Percentiles rank a stretch among this genome's conserved stretches.
Conservation (phyloP, 2,888 invertebrate genomes). For the Tetragonula carbonaria region DNA sequence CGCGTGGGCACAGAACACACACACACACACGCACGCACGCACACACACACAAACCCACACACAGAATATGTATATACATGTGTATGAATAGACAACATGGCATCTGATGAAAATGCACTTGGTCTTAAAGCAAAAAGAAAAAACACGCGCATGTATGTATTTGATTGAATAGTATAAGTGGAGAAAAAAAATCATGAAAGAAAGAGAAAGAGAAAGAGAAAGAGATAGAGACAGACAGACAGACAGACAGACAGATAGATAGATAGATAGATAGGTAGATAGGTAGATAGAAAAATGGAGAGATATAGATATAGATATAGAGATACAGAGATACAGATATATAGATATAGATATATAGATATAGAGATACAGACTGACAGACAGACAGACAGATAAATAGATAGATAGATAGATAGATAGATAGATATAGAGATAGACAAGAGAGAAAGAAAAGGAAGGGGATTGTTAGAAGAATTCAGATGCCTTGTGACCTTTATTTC, state of each 20-base stretch:
- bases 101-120: slow-evolving; percentile 9
- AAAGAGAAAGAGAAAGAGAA: rapidly evolving
- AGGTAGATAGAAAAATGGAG: rapidly evolving
- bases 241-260: rapidly evolving
- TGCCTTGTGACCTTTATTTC: slow-evolving; percentile 12
- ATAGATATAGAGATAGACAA: neutral
- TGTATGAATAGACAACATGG: slow-evolving; percentile 16
- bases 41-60: neutral
- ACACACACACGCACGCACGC: neutral
- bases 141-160: neutral
- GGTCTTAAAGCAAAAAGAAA: neutral
- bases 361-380: neutral
- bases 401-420: neutral
- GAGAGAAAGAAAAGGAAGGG: neutral
- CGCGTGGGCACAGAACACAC: slow-evolving; percentile 58
- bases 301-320: neutral
- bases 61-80: neutral
- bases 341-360: too few species aligned
- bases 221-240: neutral
- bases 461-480: slow-evolving; percentile 13
- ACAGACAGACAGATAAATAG: neutral
- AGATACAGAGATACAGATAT: too few species aligned
- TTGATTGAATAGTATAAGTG: neutral
- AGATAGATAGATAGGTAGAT: neutral
- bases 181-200: neutral